phyloP scores from a whole-genome alignment of 2,888 invertebrate species.

The Macrophya alboannulata region DNA sequence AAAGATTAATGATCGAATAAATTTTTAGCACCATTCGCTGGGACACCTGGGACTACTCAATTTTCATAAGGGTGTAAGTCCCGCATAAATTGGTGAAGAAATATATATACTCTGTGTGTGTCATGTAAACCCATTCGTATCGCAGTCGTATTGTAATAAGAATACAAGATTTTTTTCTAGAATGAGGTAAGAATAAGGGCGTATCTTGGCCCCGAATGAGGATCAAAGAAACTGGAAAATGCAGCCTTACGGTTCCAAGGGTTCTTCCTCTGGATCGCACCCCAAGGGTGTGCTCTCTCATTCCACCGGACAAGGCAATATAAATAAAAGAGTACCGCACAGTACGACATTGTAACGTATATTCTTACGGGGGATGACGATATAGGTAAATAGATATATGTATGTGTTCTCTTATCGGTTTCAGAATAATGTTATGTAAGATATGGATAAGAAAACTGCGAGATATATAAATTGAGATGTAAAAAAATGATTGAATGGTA shows the following conservation, averaged over 20 bases:
- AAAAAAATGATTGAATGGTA: neutral
- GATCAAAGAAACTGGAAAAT: neutral
- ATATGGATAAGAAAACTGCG: neutral
- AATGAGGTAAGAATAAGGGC: neutral
- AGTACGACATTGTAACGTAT: slow-evolving; percentile 13
- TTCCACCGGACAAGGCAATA: slow-evolving; percentile 42
- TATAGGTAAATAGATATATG: neutral
- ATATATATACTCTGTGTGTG: neutral
- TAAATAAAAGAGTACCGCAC: slow-evolving; percentile 30
- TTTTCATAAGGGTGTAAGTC: slow-evolving; percentile 45
- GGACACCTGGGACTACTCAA: slow-evolving; percentile 34
- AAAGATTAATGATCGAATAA: slow-evolving; percentile 20
- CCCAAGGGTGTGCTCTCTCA: slow-evolving; percentile 46
- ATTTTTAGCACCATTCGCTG: slow-evolving; percentile 24
- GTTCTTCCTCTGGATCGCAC: neutral
- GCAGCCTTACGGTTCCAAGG: slow-evolving; percentile 21
- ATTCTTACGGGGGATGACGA: slow-evolving; percentile 6
- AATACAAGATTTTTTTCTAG: slow-evolving; percentile 9
- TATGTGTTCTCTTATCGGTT: slow-evolving; percentile 3
- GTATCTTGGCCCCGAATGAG: slow-evolving; percentile 13
- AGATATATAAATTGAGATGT: neutral
- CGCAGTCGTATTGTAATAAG: slow-evolving; percentile 44
- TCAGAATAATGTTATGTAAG: slow-evolving; percentile 8
- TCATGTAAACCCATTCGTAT: neutral
- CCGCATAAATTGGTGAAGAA: slow-evolving; percentile 42